Base-by-base conservation (phyloP, 2,113 vertebrate species). In the Xenus cinereus region DNA sequence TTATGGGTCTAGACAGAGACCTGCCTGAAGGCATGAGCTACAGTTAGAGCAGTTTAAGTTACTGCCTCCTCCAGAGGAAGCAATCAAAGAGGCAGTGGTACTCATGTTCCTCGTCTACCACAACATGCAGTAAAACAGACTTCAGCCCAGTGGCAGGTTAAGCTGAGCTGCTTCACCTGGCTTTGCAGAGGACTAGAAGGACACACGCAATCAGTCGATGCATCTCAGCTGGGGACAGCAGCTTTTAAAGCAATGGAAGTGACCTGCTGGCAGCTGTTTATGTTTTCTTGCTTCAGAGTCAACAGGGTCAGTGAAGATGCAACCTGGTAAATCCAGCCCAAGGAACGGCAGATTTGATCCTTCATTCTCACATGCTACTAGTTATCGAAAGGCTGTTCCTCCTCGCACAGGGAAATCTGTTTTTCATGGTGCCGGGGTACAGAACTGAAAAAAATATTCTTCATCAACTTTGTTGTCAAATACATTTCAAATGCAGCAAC, bases 391-490 rank as follows among this genome's bases (percentile, higher is more conserved):
- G 73, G 73, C 64, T 66, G 24, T 39, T 81, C 62, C 43, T 89
- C 39, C 69, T 89, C 51, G 66, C 81, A 57, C 14, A 39, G 69
- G 64, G 56, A 93, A 60, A 69, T 21, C 10, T n/a, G 22, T 45
- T 87, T 89, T 80, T 81, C 51, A 37, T 22, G 17, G 51, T 72
- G 64, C 37, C 24, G 67, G 28, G n/a, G 62, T 46, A 56, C 2
- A 39, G 26, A 89, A 80, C 21, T 53, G 28, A 46, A 59, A 50
- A 60, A 72, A 53, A 14, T 5, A 45, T 84, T 95, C 95, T 96
- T 97, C 92, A 86, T 96, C 95, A 96, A 51, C 74, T 96, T 93
- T 71, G 35, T 74, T 87, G 92, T 95, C 93, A 97, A 97, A 96
- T 84, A 64, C 22, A 84, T 97, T 96, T 96, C 87, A 90, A 91